A percentile compares a stretch with the other conserved stretches of the same genome.
Evolutionary conservation across 2,797 vertebrate genomes (phyloP).

Genomic region (Protosalanx chinensis): DNA sequence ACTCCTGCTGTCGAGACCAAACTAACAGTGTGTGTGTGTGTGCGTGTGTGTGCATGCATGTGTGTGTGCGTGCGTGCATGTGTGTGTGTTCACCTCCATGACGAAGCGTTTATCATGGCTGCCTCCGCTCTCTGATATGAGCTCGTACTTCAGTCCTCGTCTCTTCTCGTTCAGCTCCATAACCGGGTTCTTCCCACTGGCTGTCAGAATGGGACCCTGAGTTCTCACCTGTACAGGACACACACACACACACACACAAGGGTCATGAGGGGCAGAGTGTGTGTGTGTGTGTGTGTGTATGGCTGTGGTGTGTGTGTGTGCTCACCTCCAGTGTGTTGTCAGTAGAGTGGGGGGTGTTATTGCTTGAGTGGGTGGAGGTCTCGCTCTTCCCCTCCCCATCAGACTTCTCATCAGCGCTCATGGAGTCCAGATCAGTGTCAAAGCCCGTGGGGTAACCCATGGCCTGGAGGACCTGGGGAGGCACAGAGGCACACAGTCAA

Average conservation of each 20-base stretch:
- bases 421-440: constrained; percentile 92
- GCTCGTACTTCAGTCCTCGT: constrained; percentile 95
- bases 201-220: constrained; percentile 99
- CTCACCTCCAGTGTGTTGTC: constrained; percentile 93
- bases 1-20: too few relatives aligned
- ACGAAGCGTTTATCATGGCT: constrained; percentile 98
- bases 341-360: constrained; percentile 90
- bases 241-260: neutral
- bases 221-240: constrained; percentile 84
- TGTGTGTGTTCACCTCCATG: constrained; percentile 84
- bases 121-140: constrained; percentile 96
- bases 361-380: constrained; percentile 90
- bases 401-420: constrained; percentile 97
- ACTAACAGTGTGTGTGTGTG: too few relatives aligned
- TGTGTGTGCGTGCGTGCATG: constrained; percentile 3
- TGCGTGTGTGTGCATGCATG: neutral
- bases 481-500: neutral
- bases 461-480: constrained; percentile 88
- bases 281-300: constrained; percentile 6
- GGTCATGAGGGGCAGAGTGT: neutral
- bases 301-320: neutral
- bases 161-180: constrained; percentile 99
- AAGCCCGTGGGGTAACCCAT: constrained; percentile 99
- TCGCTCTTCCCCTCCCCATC: constrained; percentile 96
- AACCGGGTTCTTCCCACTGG: constrained; percentile 97